phyloP scores from a whole-genome alignment of 1,140 invertebrate genomes.

The Drosophila ananassae region DNA sequence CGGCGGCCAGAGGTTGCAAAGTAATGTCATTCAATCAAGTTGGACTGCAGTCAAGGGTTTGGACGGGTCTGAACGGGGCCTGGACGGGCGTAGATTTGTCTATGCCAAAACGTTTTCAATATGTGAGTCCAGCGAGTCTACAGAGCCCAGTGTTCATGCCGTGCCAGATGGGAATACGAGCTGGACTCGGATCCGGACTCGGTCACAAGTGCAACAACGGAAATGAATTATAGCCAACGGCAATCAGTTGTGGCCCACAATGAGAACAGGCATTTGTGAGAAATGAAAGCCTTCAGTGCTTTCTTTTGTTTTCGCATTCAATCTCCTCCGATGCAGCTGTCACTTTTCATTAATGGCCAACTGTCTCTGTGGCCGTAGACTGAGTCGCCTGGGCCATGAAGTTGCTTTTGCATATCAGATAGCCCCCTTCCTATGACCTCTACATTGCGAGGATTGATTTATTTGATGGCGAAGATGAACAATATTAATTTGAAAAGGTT shows the following conservation, averaged over 20 bases:
- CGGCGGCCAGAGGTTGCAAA: constrained; percentile 19
- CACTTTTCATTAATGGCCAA: constrained; percentile 49
- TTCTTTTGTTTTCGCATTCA: constrained; percentile 45
- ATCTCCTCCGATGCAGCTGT: constrained; percentile 49
- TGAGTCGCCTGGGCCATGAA: background rate
- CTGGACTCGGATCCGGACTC: constrained; percentile 7
- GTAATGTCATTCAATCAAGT: constrained; percentile 44
- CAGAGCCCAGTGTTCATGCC: background rate
- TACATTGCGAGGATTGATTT: too few relatives aligned
- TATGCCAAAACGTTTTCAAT: constrained; percentile 47
- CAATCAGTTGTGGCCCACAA: constrained; percentile 44
- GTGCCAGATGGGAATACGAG: background rate
- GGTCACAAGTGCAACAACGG: constrained; percentile 33
- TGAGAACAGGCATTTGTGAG: constrained; percentile 43
- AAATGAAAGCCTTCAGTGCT: constrained; percentile 44
- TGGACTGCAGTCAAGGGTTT: constrained; percentile 17
- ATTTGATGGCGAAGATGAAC: background rate
- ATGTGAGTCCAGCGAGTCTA: constrained; percentile 5
- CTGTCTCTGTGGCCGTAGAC: background rate
- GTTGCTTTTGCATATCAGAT: constrained; percentile 36
- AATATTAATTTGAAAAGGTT: too few relatives aligned
- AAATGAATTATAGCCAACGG: constrained; percentile 48
- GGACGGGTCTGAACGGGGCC: background rate
- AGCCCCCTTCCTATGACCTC: constrained; percentile 15
- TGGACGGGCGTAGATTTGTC: constrained; percentile 29